phyloP scores from a whole-genome alignment of 2,888 invertebrate genomes.

The Laothoe populi region DNA sequence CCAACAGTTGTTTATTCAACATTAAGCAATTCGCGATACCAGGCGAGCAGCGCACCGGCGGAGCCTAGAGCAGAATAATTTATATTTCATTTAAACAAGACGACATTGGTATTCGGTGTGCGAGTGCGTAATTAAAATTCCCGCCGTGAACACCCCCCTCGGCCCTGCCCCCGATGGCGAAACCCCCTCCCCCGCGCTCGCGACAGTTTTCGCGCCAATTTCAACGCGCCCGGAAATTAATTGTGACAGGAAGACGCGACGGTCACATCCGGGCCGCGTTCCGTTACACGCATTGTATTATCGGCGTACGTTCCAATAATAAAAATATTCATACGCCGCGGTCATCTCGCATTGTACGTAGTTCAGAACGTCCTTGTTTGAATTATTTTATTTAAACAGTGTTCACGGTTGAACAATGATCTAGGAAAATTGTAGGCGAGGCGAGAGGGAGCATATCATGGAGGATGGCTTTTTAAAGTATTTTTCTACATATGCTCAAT shows the following conservation, averaged over 20 bases:
- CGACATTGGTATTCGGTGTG: slow-evolving; percentile 85
- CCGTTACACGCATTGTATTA: slow-evolving; percentile 63
- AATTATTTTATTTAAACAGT: slow-evolving; percentile 14
- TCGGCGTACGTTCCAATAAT: slow-evolving; percentile 28
- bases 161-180: slow-evolving; percentile 32
- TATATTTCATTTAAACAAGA: slow-evolving; percentile 85
- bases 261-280: slow-evolving; percentile 80
- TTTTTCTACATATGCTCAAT: too few relatives aligned
- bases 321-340: slow-evolving; percentile 28
- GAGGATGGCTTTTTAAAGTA: too few relatives aligned
- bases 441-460: neutral
- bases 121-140: slow-evolving; percentile 85
- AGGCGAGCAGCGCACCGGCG: slow-evolving; percentile 77
- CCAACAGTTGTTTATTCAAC: slow-evolving; percentile 77
- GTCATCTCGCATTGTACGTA: slow-evolving; percentile 23
- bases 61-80: slow-evolving; percentile 82
- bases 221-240: slow-evolving; percentile 85
- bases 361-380: slow-evolving; percentile 16
- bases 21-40: slow-evolving; percentile 74
- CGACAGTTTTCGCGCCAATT: slow-evolving; percentile 86
- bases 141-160: slow-evolving; percentile 73
- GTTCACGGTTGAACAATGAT: slow-evolving; percentile 5
- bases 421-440: neutral
- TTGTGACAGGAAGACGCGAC: slow-evolving; percentile 85
- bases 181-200: slow-evolving; percentile 51